These are phyloP conservation scores for Urocyon cinereoargenteus DNA, from an alignment of 2,797 vertebrate genomes.

Conservation along the genomic window DNA sequence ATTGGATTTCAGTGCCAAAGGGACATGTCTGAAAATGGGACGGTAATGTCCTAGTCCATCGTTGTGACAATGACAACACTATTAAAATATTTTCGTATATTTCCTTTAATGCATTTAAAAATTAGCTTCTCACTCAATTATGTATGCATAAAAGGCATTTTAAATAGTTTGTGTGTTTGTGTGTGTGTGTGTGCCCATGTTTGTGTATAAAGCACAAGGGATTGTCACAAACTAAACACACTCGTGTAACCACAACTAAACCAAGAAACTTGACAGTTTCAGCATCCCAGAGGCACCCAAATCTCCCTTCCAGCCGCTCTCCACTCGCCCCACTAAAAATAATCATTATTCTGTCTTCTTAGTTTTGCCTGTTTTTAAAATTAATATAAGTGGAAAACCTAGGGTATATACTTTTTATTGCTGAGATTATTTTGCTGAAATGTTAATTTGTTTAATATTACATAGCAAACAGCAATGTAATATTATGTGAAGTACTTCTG, in stretches of 20 bases:
- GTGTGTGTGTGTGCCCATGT: not conserved
- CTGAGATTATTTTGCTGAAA: not conserved
- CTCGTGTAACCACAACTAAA: not conserved
- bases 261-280: not conserved
- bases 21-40: not conserved
- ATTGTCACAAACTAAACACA: not conserved
- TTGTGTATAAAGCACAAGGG: not conserved
- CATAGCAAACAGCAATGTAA: not conserved
- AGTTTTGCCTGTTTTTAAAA: not conserved
- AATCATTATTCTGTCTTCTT: not conserved
- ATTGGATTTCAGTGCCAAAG: constrained; percentile 60
- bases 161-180: not conserved
- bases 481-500: not conserved
- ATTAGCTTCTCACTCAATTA: not conserved
- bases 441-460: not conserved
- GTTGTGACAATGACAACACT: constrained; percentile 9
- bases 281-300: not conserved
- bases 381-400: not conserved
- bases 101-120: constrained; percentile 2
- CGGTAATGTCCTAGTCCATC: not conserved
- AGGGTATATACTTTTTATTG: not conserved
- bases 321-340: not conserved
- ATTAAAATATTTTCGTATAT: constrained; percentile 10
- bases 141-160: not conserved
- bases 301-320: not conserved